Conservation (phyloP, 2,888 invertebrate species). For the Aphodius granarius region DNA sequence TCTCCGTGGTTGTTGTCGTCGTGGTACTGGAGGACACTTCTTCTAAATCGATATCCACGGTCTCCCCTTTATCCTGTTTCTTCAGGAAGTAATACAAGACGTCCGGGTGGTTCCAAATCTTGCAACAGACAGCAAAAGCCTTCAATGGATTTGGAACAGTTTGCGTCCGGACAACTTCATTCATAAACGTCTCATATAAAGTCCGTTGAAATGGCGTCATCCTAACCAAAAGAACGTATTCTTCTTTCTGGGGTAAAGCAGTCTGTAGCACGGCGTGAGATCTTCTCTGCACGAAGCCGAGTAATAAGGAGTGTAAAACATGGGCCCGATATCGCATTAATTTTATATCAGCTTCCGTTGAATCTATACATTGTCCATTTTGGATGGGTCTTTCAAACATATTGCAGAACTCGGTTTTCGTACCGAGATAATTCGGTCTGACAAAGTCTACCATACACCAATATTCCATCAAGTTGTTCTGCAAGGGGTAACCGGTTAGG, state of each 20-base stretch:
- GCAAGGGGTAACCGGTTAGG: constrained; percentile 96
- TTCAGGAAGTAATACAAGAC: constrained; percentile 85
- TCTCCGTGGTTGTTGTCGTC: constrained; percentile 42
- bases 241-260: constrained; percentile 92
- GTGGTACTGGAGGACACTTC: constrained; percentile 63
- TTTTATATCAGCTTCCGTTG: constrained; percentile 90
- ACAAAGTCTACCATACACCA: constrained; percentile 99
- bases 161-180: constrained; percentile 83
- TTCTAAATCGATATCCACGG: constrained; percentile 79
- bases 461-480: constrained; percentile 95
- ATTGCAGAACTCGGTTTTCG: constrained; percentile 95
- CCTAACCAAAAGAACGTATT: constrained; percentile 85
- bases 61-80: constrained; percentile 77
- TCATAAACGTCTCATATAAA: constrained; percentile 92
- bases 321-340: constrained; percentile 95
- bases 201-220: constrained; percentile 91
- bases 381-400: constrained; percentile 99
- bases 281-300: constrained; percentile 95
- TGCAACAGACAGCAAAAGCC: constrained; percentile 98
- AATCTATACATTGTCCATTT: constrained; percentile 97
- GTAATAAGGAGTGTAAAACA: constrained; percentile 89
- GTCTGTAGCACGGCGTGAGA: constrained; percentile 91
- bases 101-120: constrained; percentile 97
- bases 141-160: constrained; percentile 93
- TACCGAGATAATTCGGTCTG: constrained; percentile 94